phyloP scores from a whole-genome alignment of 2,113 vertebrate species.

The Cyphomyrus discorhynchus region DNA sequence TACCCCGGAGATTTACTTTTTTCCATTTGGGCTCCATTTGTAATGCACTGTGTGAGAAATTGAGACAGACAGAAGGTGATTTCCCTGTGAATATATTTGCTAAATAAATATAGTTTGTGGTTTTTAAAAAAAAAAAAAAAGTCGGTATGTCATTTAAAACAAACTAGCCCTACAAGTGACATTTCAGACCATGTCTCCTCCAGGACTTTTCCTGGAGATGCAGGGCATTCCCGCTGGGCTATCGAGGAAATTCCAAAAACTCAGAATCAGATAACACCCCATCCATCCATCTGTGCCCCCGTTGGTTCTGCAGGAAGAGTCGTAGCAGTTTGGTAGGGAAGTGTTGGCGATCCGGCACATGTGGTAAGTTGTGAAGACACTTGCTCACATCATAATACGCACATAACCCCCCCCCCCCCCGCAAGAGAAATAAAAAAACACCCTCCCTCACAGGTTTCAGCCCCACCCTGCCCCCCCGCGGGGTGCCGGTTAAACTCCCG shows the following conservation, averaged over 20 bases:
- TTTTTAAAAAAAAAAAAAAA: background rate
- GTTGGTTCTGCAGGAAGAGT: background rate
- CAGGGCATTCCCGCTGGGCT: background rate
- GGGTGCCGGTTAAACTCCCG: too few species aligned
- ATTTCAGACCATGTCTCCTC: background rate
- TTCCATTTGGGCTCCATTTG: slow-evolving; percentile 11
- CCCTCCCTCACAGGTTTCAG: too few species aligned
- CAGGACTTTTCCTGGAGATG: background rate
- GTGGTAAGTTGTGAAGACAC: background rate
- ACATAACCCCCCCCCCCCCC: background rate
- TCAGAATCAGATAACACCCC: background rate
- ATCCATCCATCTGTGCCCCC: background rate
- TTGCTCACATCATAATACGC: slow-evolving; percentile 20
- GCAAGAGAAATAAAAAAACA: slow-evolving; percentile 27
- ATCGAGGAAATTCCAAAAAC: background rate
- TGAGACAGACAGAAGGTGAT: slow-evolving; percentile 8
- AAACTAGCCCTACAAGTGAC: background rate
- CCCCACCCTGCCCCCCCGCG: too few species aligned
- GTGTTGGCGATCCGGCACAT: background rate
- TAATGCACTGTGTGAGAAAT: slow-evolving; percentile 3
- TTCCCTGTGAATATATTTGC: background rate
- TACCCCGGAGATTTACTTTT: slow-evolving; percentile 10
- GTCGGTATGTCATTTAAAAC: background rate
- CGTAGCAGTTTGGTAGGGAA: background rate
- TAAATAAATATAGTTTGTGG: background rate